A percentile compares a stretch with the other conserved stretches of the same genome.
Evolutionary conservation across 2,888 invertebrate species (phyloP).

Genomic region (Microctonus hyperodae): DNA sequence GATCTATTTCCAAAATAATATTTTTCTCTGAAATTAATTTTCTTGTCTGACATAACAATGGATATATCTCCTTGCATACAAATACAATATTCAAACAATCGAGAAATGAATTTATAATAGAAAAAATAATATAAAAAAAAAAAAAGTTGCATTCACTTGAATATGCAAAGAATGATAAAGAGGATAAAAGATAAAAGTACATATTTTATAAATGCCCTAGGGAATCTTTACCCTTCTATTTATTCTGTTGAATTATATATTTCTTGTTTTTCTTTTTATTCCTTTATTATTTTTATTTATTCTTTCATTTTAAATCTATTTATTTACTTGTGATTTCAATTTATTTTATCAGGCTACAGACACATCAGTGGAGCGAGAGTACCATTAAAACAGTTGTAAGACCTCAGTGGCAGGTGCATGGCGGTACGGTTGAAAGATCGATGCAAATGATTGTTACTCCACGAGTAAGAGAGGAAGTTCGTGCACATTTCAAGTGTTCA

Average conservation of each 20-base stretch:
- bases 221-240: no score
- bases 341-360: conserved; percentile 74
- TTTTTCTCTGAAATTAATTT: neutral
- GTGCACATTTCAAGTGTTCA: conserved; percentile 87
- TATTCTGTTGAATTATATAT: neutral
- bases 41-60: neutral
- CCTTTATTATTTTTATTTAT: neutral
- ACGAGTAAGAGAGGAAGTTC: conserved; percentile 85
- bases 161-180: no score
- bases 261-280: neutral
- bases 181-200: no score
- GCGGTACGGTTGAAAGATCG: conserved; percentile 76
- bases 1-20: neutral
- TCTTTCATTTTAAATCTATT: neutral
- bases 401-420: conserved; percentile 79
- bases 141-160: no score
- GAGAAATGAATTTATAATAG: no score
- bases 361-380: conserved; percentile 92
- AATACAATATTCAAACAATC: no score
- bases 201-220: no score
- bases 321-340: conserved; percentile 1
- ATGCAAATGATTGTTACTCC: conserved; percentile 93
- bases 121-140: no score
- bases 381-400: conserved; percentile 81
- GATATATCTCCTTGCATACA: no score